Evolutionary conservation across 2,113 vertebrate genomes (phyloP).

Genomic region (Sprattus sprattus): DNA sequence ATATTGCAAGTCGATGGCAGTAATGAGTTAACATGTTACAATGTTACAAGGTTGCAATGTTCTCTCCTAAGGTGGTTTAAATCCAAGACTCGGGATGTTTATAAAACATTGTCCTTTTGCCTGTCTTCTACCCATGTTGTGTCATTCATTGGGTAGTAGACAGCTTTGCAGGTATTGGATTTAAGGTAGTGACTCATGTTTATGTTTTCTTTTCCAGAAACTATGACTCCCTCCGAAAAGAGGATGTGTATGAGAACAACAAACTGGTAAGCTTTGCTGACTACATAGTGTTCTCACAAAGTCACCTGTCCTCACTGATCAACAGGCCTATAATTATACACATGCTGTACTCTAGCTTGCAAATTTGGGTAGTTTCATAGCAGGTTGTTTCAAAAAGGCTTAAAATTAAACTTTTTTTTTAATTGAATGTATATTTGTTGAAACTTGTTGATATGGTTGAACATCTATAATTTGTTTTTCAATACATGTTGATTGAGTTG

Average conservation of each 20-base stretch:
- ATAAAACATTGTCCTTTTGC: not conserved
- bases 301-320: not conserved
- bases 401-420: no score
- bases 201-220: slow-evolving; percentile 73
- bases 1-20: not conserved
- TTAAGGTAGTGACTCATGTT: slow-evolving; percentile 28
- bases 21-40: no score
- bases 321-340: no score
- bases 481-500: no score
- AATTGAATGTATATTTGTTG: no score
- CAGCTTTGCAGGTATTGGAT: not conserved
- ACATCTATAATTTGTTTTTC: no score
- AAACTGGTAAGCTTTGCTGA: slow-evolving; percentile 75
- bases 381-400: no score
- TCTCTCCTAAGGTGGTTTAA: no score
- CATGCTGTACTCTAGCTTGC: no score
- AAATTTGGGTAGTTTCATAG: no score
- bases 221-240: slow-evolving; percentile 84
- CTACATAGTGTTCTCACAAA: slow-evolving; percentile 24
- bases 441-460: no score
- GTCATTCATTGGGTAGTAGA: not conserved
- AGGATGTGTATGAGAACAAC: slow-evolving; percentile 95
- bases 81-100: not conserved
- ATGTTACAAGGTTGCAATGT: no score
- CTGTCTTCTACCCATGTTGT: not conserved